Percentiles rank a stretch among this genome's conserved stretches.
Evolutionary conservation across 2,888 invertebrate genomes (phyloP).

Genomic region (Melangyna quadrimaculata): DNA sequence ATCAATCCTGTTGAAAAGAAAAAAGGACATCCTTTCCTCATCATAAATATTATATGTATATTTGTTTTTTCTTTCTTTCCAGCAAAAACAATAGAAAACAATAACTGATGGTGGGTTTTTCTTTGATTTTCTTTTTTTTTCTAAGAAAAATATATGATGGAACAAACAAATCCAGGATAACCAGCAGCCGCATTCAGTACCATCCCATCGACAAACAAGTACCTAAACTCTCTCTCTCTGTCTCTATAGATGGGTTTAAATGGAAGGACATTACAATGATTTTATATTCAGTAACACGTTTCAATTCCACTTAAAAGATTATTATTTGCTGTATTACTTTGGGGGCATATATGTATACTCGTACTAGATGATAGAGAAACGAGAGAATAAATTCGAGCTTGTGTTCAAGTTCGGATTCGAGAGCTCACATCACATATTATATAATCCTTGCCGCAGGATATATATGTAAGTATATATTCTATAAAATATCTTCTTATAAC

Average conservation of each 20-base stretch:
- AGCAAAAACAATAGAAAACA: constrained; percentile 39
- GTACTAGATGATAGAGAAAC: too few relatives aligned
- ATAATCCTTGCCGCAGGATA: constrained; percentile 41
- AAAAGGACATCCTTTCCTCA: constrained; percentile 35
- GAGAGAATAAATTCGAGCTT: neutral
- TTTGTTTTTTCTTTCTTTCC: neutral
- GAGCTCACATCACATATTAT: neutral
- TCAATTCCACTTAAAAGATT: constrained; percentile 71
- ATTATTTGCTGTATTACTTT: constrained; percentile 65
- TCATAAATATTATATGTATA: constrained; percentile 3
- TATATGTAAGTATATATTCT: neutral
- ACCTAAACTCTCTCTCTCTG: neutral
- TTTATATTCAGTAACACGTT: constrained; percentile 71
- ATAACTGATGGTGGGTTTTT: constrained; percentile 31
- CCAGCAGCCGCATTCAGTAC: neutral
- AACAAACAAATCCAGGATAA: constrained; percentile 59
- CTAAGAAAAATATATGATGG: constrained; percentile 33
- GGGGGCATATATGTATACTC: neutral
- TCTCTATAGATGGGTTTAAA: constrained; percentile 5
- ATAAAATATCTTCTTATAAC: constrained; percentile 8
- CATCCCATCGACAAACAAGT: constrained; percentile 22
- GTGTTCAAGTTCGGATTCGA: neutral
- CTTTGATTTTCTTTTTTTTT: constrained; percentile 24
- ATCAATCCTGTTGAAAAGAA: constrained; percentile 36
- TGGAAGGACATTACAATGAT: constrained; percentile 69